phyloP scores from a whole-genome alignment of 2,113 vertebrate genomes.

The Corapipo altera region DNA sequence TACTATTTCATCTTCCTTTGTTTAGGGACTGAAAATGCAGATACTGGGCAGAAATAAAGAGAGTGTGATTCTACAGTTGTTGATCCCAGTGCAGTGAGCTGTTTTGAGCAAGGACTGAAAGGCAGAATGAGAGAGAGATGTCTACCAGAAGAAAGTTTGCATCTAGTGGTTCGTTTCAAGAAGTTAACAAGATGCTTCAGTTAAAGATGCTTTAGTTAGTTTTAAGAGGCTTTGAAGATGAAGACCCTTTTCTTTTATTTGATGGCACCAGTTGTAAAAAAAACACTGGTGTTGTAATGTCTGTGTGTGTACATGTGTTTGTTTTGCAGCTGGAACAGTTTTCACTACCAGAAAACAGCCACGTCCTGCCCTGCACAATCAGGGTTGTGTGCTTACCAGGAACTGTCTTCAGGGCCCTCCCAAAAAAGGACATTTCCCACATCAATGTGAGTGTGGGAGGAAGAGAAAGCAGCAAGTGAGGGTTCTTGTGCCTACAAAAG shows the following conservation, averaged over 20 bases:
- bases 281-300: not conserved
- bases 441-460: not conserved
- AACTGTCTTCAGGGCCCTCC: not conserved
- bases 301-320: not conserved
- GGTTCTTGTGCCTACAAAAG: not conserved
- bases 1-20: not conserved
- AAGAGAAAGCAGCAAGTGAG: not conserved
- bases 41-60: not conserved
- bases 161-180: not conserved
- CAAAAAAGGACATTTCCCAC: not conserved
- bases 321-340: not conserved
- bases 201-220: not conserved
- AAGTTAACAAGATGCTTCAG: not conserved
- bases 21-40: not conserved
- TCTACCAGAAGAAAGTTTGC: not conserved
- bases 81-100: not conserved
- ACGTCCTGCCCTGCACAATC: fast-evolving
- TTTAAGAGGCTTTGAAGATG: not conserved
- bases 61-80: not conserved
- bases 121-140: not conserved
- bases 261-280: not conserved
- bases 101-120: not conserved
- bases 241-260: not conserved
- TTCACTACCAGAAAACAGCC: not conserved
- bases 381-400: not conserved